Percentiles rank a stretch among this genome's conserved stretches.
Evolutionary conservation across 92 coral and sea anemone genomes (phyloP).

Genomic region (Zoanthus gigantus): DNA sequence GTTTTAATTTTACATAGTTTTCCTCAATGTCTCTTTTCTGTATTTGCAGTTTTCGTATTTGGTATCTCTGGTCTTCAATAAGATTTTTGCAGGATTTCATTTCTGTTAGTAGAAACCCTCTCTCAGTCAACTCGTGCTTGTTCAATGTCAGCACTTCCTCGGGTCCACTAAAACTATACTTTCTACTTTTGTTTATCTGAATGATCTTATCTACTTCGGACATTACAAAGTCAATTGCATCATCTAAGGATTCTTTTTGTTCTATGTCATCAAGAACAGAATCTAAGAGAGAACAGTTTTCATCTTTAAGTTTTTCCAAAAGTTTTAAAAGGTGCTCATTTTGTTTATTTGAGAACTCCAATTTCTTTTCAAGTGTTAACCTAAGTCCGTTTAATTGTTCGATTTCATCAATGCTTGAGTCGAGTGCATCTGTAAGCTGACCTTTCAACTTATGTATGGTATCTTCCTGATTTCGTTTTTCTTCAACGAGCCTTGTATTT

Average conservation of each 20-base stretch:
- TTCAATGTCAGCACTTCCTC: constrained; percentile 50
- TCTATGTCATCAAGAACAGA: constrained; percentile 80
- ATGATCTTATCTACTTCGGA: constrained; percentile 67
- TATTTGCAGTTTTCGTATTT: constrained; percentile 87
- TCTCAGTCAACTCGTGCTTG: constrained; percentile 52
- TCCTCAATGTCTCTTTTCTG: constrained; percentile 94
- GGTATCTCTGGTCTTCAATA: constrained; percentile 87
- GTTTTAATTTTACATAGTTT: constrained; percentile 77
- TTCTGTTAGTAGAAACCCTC: constrained; percentile 79
- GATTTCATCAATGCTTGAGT: constrained; percentile 95
- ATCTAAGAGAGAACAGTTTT: constrained; percentile 72
- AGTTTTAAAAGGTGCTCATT: constrained; percentile 63
- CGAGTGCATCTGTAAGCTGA: constrained; percentile 92
- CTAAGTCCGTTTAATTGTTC: constrained; percentile 83
- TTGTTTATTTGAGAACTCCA: constrained; percentile 61
- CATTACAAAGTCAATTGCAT: constrained; percentile 69
- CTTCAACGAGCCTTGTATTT: constrained; percentile 84
- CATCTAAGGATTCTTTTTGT: constrained; percentile 72
- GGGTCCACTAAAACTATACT: constrained; percentile 17
- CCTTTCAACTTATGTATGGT: constrained; percentile 84
- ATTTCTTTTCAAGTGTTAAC: constrained; percentile 69
- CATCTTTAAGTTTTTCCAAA: constrained; percentile 67
- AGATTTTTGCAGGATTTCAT: constrained; percentile 91
- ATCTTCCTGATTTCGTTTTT: constrained; percentile 85
- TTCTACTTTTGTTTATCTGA: constrained; percentile 58